Base-by-base conservation (phyloP, 2,113 vertebrate genomes). In the Sprattus sprattus region DNA sequence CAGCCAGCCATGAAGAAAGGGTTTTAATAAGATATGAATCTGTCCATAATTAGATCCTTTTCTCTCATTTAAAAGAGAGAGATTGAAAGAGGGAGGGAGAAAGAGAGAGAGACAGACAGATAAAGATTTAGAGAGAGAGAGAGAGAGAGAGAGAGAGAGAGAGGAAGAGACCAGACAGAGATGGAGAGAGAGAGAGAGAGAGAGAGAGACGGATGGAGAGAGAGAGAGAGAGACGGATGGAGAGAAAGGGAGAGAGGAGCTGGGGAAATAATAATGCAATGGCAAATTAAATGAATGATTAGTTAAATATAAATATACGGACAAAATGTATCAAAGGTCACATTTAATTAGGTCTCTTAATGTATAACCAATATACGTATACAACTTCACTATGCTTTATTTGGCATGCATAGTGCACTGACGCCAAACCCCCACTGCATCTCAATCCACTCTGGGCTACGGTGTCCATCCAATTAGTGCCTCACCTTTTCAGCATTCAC, bases 11-110 rank as follows among this genome's bases (percentile, higher is more conserved):
- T 82, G 85, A 88, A 83, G 81, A 86, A 86, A 87, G 81, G 49
- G 44, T 86, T 89, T 85, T 85, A 88, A 85, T 85, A 80, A 87
- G 75, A 88, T 85, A 89, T 88, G 87, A 88, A 86, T 85, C 87
- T 75, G 50, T 81, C 71, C 81, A 86, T 88, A 88, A 89, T 86
- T 85, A 83, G 81, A 80, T 86, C 86, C 67, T 78, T 47, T 87
- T 46, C 54, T 81, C 39, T 84, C 50, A 32, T 50, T 47, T 32
- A 81, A 47, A 54, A 78, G 11, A 71, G 64, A 71, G 64, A 67
- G 60, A 67, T 10, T 25, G 60, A 67, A 4, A 67, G 60, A 67
- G 60, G 8, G 60, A 22, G 54, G 22, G 54, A 60, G 54, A 16
- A 16, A 60, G 0, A 0, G 1, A 45, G 16, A 0, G 10, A 0